Base-by-base conservation (phyloP, 2,113 vertebrate species). In the Galbula dea region DNA sequence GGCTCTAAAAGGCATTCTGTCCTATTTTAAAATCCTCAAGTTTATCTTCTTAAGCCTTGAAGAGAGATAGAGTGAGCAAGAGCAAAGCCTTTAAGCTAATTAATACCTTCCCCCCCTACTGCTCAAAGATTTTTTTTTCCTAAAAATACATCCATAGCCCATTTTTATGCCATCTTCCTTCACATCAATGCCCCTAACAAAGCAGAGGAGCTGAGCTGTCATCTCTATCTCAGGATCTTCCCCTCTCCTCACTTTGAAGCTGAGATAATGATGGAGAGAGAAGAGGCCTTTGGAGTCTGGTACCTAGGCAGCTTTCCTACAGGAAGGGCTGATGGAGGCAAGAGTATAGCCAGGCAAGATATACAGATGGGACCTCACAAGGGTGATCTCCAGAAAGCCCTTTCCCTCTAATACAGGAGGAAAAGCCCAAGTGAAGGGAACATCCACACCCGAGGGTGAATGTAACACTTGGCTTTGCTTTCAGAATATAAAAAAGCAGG, bases 41-140 rank as follows among this genome's bases (percentile, higher is more conserved):
- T 94, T 86, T 89, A 95, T 96, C 92, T 95, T 93, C 93, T 89
- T 96, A 96, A 90, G 74, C 55, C 51, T 95, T 0, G 5, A 67
- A 94, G 62, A 68, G 62, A 97, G 93, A 94, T 23, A 55, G 69
- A 94, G 68, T 79, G 89, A 96, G 80, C 1, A 16, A 94, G 62
- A 86, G 91, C 89, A 96, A 96, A 97, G 96, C 83, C 83, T 94
- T 95, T 97, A 93, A 96, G 94, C 91, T 97, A 96, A 97, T 97
- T 96, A 96, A 95, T 96, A 95, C 77, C 48, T 95, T 95, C 83
- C 77, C 62, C 88, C 91, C 88, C 90, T 89, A 23, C 63, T 86
- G 68, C 52, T 82, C 45, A 57, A 23, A 95, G 74, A 94, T 23
- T 54, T 48, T 46, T 82, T 79, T 94, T 88, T 90, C 36, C 94